Base-by-base conservation (phyloP, 2,888 invertebrate species). In the Lydus trimaculatus region DNA sequence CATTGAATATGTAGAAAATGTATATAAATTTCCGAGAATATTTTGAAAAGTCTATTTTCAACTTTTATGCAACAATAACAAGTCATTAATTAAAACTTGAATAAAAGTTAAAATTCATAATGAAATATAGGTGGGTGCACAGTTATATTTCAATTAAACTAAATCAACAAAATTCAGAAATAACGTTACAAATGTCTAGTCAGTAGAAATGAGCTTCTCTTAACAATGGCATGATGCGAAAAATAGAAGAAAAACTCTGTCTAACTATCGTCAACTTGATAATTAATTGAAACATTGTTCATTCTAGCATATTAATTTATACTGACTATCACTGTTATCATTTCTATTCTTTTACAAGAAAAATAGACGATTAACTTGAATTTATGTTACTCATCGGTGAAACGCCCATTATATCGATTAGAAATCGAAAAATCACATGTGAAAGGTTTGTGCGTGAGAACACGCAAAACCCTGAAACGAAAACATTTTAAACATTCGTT, bases 401-500 rank as follows among this genome's bases (percentile, higher is more conserved):
- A 52, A 56, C 64, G 31, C 43, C 58, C 64, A 39, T 43, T 25
- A 48, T 67, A 73, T 73, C 65, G 70, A 71, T 72, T 58, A 62
- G 65, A 72, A 71, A 69, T 71, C 70, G 71, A 69, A 71, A 71
- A 72, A 74, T 74, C 70, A 69, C 74, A 72, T 70, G 71, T 70
- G 71, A 72, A 68, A 63, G 58, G 67, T 65, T 69, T 66, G 62
- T 43, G 61, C 67, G 71, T 66, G 71, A 63, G 70, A 69, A 72
- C 75, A 75, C 73, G 75, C 73, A 67, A 73, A 61, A 66, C 67
- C 69, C 67, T 58, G 61, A 65, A 71, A 67, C 70, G 64, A 64
- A 62, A 65, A 62, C 73, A 63, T 70, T 75, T 71, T 62, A 69
- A 73, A 72, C 75, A 75, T 75, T 73, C 72, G 73, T 75, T 75